phyloP scores from a whole-genome alignment of 2,888 invertebrate species.

The Microdon myrmicae region DNA sequence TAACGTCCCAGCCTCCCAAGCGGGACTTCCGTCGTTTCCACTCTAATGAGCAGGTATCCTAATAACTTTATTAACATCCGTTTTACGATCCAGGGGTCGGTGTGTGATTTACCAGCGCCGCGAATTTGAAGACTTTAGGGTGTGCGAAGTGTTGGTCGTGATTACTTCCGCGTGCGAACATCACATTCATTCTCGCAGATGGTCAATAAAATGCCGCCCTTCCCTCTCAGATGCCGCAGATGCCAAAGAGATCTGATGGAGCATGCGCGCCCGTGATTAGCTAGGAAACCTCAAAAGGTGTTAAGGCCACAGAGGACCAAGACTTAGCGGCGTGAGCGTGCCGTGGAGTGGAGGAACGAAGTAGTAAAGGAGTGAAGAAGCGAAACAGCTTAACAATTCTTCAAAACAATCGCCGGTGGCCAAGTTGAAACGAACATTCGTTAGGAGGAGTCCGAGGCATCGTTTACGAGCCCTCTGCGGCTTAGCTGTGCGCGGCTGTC shows the following conservation, averaged over 20 bases:
- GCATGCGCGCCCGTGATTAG: background rate
- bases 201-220: conserved; percentile 40
- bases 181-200: conserved; percentile 42
- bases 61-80: conserved; percentile 32
- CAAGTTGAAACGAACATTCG: conserved; percentile 27
- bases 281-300: conserved; percentile 6
- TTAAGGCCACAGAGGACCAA: conserved; percentile 15
- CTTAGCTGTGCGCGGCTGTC: conserved; percentile 42
- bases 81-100: conserved; percentile 15
- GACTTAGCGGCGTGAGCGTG: no score
- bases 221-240: background rate
- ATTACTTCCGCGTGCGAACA: conserved; percentile 50
- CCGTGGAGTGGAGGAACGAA: conserved; percentile 35
- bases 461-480: conserved; percentile 46
- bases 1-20: no score
- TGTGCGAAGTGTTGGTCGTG: conserved; percentile 43
- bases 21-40: no score
- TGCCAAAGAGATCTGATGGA: background rate
- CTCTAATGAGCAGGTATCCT: conserved; percentile 7
- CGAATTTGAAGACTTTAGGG: conserved; percentile 30
- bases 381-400: conserved; percentile 39
- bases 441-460: conserved; percentile 23
- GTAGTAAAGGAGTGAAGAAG: no score
- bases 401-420: conserved; percentile 46
- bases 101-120: conserved; percentile 25